Evolutionary conservation across 1,140 invertebrate species (phyloP).

Genomic region (Lycorma delicatula): DNA sequence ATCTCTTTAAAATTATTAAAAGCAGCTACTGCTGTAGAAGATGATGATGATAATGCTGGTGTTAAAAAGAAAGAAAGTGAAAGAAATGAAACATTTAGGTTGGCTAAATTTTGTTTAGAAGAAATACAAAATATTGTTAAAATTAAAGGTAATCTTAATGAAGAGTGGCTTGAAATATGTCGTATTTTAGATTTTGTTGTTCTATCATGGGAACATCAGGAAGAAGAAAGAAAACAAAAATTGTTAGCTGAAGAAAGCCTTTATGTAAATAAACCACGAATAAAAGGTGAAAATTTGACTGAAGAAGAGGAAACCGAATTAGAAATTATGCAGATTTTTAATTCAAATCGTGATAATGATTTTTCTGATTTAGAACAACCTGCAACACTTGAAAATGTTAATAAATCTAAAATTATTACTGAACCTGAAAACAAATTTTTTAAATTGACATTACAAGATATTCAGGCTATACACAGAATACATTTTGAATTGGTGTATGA

Average conservation of each 20-base stretch:
- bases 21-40: too few species aligned
- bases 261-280: conserved; percentile 59
- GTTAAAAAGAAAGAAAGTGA: not conserved
- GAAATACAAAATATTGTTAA: conserved; percentile 49
- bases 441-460: conserved; percentile 43
- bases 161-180: conserved; percentile 40
- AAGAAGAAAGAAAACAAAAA: conserved; percentile 54
- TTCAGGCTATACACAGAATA: conserved; percentile 46
- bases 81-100: conserved; percentile 37
- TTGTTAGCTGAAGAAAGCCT: conserved; percentile 68
- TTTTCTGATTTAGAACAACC: conserved; percentile 51
- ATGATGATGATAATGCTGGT: not conserved
- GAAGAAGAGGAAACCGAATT: conserved; percentile 64
- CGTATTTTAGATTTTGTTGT: conserved; percentile 51
- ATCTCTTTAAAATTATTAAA: too few species aligned
- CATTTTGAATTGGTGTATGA: conserved; percentile 50
- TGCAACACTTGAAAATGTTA: conserved; percentile 34
- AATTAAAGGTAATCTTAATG: conserved; percentile 23
- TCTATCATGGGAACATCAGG: conserved; percentile 63
- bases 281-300: conserved; percentile 32
- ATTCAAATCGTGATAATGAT: conserved; percentile 58
- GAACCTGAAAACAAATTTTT: not conserved
- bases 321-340: conserved; percentile 69
- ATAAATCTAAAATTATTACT: conserved; percentile 20
- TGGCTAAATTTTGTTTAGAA: conserved; percentile 54